Base-by-base conservation (phyloP, 2,888 invertebrate species). In the Eupithecia tripunctaria region DNA sequence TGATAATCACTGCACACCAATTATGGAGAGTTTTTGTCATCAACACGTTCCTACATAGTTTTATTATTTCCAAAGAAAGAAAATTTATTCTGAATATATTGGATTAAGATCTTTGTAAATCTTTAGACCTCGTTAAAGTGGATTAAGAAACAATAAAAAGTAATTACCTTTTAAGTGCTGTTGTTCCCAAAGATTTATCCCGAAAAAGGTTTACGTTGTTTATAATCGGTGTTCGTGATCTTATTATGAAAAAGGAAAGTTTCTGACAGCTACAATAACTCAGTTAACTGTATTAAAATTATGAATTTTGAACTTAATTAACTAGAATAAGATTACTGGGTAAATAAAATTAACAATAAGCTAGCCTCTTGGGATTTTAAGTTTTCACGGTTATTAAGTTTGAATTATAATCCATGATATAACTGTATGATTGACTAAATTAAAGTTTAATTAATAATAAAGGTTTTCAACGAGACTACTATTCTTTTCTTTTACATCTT, bases 161-260 rank as follows among this genome's bases (percentile, higher is more conserved):
- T 67, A 70, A 69, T 75, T 63, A 59, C 64, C 64, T 64, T n/a
- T n/a, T 59, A 67, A 71, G 41, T 27, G 71, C 66, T 68, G 59
- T 68, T 71, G 41, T 32, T 68, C 27, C 32, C 15, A 38, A 65
- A 65, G 63, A 60, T 67, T 66, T 63, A 68, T 51, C 38, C 63
- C 14, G 0, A 67, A 71, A 71, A 71, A 68, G 38, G 47, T 71
- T 62, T 64, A 29, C 36, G 38, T 68, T 67, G 66, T 71, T 68
- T 66, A 25, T 32, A 64, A 70, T 67, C 64, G 59, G 68, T 63
- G 69, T 36, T 66, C 71, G 74, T 71, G 74, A 71, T 74, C 51
- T 69, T 60, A 69, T 74, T 74, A 74, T 51, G 66, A 66, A 68
- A 70, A 65, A 65, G 67, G 25, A 68, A 71, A 74, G 68, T 74